These are phyloP conservation scores for Metallyticus violacea DNA, from an alignment of 2,888 invertebrate species.

Conservation along the genomic window DNA sequence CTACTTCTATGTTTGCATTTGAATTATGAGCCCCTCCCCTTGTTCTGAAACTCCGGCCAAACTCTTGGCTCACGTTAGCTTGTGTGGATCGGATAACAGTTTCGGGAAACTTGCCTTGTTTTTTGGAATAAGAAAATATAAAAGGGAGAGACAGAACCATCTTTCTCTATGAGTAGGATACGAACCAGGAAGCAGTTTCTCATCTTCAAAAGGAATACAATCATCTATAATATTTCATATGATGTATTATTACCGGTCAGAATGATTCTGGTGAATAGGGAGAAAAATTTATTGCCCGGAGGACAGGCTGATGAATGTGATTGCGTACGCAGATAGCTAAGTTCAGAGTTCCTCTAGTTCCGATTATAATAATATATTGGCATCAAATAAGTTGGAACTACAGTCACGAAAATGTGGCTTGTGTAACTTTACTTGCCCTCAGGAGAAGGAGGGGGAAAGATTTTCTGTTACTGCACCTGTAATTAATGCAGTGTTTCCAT, in stretches of 20 bases:
- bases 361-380: too few relatives aligned
- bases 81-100: not conserved
- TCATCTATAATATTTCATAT: not conserved
- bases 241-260: not conserved
- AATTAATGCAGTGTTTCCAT: too few relatives aligned
- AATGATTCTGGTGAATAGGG: not conserved
- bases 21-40: not conserved
- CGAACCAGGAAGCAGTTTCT: not conserved
- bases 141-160: not conserved
- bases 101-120: not conserved
- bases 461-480: too few relatives aligned
- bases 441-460: too few relatives aligned
- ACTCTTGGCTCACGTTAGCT: not conserved
- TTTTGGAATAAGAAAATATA: not conserved
- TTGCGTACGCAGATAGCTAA: too few relatives aligned
- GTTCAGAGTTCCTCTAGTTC: too few relatives aligned
- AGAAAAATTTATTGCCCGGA: too few relatives aligned
- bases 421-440: too few relatives aligned
- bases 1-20: not conserved
- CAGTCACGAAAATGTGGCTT: too few relatives aligned
- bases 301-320: too few relatives aligned
- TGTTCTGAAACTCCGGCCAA: not conserved
- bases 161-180: not conserved
- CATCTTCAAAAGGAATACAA: not conserved
- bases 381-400: too few relatives aligned